These are phyloP conservation scores for Chunga burmeisteri DNA, from an alignment of 2,113 vertebrate genomes.

Conservation along the genomic window DNA sequence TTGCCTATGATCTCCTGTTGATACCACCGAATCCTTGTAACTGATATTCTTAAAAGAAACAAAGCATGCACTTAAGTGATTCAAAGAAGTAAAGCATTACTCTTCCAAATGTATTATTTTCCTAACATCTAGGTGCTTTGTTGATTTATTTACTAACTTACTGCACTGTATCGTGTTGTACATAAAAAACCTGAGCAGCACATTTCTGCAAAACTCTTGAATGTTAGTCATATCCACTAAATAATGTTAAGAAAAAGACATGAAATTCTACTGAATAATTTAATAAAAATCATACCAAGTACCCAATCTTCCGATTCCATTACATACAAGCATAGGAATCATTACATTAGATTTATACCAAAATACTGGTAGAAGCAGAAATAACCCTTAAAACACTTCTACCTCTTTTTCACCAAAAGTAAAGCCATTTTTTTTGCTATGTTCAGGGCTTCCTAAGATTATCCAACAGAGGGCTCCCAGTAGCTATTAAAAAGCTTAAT, in stretches of 20 bases:
- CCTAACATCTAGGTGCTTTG: neutral
- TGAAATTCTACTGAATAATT: neutral
- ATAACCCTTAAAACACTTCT: neutral
- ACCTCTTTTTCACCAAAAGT: neutral
- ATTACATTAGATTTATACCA: neutral
- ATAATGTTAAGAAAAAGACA: neutral
- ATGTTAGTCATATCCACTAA: neutral
- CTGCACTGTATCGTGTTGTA: neutral
- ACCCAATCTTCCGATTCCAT: neutral
- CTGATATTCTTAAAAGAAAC: neutral
- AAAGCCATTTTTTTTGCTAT: neutral
- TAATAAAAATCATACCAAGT: neutral
- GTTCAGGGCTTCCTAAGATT: neutral
- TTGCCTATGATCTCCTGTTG: neutral
- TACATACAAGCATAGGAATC: neutral
- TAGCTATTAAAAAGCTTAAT: conserved; percentile 1
- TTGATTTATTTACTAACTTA: neutral
- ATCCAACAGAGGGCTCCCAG: conserved; percentile 68
- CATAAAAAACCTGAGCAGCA: neutral
- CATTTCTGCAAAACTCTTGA: neutral
- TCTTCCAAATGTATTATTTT: neutral
- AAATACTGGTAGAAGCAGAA: neutral
- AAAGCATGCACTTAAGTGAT: neutral
- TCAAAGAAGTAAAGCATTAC: neutral
- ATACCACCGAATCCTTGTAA: neutral